Base-by-base conservation (phyloP, 2,797 vertebrate species). In the Sciaenops ocellatus region DNA sequence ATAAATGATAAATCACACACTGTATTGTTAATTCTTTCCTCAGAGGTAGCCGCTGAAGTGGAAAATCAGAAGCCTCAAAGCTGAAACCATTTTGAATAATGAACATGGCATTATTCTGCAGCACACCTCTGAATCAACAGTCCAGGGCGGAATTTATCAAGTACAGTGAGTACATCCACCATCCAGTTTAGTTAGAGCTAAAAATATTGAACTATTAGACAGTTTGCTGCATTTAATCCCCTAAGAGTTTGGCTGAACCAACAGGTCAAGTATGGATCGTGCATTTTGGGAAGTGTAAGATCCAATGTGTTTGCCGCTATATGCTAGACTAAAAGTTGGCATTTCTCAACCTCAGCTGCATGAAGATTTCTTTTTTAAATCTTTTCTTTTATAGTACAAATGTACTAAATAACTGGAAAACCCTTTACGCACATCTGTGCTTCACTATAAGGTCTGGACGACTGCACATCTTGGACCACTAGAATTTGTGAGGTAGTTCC, bases 1-100 rank as follows among this genome's bases (percentile, higher is more conserved):
- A 50, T 16, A 7, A 42, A 50, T 64, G 44, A 65, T 57, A 59
- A 51, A 71, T 57, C 67, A 46, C 55, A 22, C 24, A 28, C 17
- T 51, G 63, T 26, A 6, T 34, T 34, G 30, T 7, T 34, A 34
- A 34, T 34, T 34, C 30, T 30, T 6, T 30, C 6, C 30, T 30
- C 30, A 26, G 41, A 34, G n/a, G 22, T 26, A 59, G 47, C 22
- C 52, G 22, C 50, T 73, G 64, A 68, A 62, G 20, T 56, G 57
- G 42, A 69, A 73, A 73, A 79, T 73, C 50, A 68, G 64, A 79
- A 68, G 62, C 13, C 28, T 68, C 69, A 67, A 61, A 55, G 22
- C 55, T 73, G 69, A 48, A 55, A 73, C 28, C 62, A 26, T 17
- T 50, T 42, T 73, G 57, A 73, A 69, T 51, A 79, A 68, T 73